Conservation (phyloP, 1,140 invertebrate species). For the Neodiprion pinetum region DNA sequence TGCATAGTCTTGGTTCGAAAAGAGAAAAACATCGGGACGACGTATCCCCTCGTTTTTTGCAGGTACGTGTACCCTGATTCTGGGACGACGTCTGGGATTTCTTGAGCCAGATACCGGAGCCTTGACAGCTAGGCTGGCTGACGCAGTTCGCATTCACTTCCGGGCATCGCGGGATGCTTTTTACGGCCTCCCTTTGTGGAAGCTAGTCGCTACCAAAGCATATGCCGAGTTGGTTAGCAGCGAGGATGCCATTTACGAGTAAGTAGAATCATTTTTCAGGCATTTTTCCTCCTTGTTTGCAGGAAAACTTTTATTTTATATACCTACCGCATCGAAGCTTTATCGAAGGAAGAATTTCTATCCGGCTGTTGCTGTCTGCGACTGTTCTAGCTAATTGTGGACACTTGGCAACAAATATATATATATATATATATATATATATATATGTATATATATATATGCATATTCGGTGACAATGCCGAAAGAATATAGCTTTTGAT, state of each 20-base stretch:
- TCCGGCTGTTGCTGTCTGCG: no score
- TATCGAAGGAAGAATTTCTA: no score
- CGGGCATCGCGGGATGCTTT: slow-evolving; percentile 78
- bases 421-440: no score
- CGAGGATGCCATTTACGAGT: slow-evolving; percentile 82
- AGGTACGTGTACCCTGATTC: slow-evolving; percentile 78
- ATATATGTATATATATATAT: no score
- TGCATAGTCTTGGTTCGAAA: no score
- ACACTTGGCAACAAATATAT: no score
- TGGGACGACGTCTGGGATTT: slow-evolving; percentile 82
- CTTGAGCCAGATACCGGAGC: slow-evolving; percentile 67
- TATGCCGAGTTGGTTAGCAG: slow-evolving; percentile 76
- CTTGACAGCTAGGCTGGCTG: slow-evolving; percentile 64
- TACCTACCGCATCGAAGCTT: no score
- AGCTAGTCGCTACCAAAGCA: slow-evolving; percentile 75
- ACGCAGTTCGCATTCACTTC: slow-evolving; percentile 78
- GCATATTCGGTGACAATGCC: no score
- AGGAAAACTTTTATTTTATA: no score
- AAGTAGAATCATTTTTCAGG: slow-evolving; percentile 35
- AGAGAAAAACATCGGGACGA: background rate
- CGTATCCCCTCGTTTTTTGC: background rate
- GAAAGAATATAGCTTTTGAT: no score
- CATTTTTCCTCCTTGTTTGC: slow-evolving; percentile 14
- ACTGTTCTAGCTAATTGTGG: no score
- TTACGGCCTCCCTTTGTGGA: slow-evolving; percentile 85